Evolutionary conservation across 2,113 vertebrate species (phyloP).

Genomic region (Pleuronectes platessa): DNA sequence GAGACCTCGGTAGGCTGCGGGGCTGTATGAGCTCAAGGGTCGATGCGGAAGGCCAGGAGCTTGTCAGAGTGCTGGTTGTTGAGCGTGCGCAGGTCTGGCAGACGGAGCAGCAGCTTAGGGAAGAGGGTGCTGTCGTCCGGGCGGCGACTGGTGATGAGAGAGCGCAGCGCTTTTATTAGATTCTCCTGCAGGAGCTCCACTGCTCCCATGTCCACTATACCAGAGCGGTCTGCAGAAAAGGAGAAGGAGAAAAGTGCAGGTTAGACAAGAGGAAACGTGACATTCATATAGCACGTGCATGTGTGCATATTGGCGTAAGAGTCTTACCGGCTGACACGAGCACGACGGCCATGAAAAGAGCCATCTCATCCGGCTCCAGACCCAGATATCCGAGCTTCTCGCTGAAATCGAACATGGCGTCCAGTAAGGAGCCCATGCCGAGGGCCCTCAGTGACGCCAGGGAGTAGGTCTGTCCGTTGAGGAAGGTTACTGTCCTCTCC

Average conservation of each 20-base stretch:
- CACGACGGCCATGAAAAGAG: constrained; percentile 86
- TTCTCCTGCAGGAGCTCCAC: constrained; percentile 85
- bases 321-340: constrained; percentile 84
- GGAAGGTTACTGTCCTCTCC: constrained; percentile 82
- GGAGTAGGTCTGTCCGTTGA: constrained; percentile 83
- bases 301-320: background rate
- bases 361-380: constrained; percentile 86
- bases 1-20: constrained; percentile 22
- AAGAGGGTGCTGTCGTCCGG: constrained; percentile 82
- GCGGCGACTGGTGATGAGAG: constrained; percentile 78
- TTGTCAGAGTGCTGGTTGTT: constrained; percentile 87
- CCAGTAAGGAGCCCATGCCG: constrained; percentile 80
- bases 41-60: constrained; percentile 85
- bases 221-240: constrained; percentile 76
- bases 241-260: background rate
- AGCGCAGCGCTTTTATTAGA: constrained; percentile 82
- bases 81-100: constrained; percentile 85
- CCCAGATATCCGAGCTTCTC: constrained; percentile 81
- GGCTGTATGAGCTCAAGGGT: constrained; percentile 71
- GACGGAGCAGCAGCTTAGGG: constrained; percentile 82
- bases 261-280: constrained; percentile 9
- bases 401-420: constrained; percentile 85
- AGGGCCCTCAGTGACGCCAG: constrained; percentile 78
- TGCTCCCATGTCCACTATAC: constrained; percentile 78
- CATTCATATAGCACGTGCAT: background rate